Evolutionary conservation across 2,888 invertebrate species (phyloP), one percentile per base, ranked within the genome.

Genomic region (Mantis religiosa): DNA sequence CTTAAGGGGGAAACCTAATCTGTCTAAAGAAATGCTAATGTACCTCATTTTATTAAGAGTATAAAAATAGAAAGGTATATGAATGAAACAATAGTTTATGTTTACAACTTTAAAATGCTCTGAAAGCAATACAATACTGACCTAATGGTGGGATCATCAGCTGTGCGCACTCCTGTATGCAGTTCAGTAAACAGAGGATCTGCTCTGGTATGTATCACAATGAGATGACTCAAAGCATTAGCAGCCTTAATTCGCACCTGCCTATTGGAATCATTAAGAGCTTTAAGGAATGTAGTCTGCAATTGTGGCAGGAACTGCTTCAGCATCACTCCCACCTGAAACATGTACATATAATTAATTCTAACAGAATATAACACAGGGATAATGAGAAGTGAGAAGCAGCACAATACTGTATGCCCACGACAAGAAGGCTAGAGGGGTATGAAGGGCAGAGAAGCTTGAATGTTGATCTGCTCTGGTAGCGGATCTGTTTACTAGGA

Each of bases 271-370:
- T 99, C 99, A 92, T 97, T 97, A 89, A 99, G 94, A 6, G 99
- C 97, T 94, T 99, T 99, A 88, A 99, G 95, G 94, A 99, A 99
- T 28, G 99, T 99, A 2, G 99, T 99, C 94, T 99, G 99, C 82
- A 99, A 95, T 94, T 99, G 99, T 2, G 99, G 99, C 92, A 99
- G 95, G 94, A 99, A 99, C 93, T 99, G 99, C 93, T 99, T 99
- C 93, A 99, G 94, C 96, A 98, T 97, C 82, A 97, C 95, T 84
- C 98, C 98, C 90, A 99, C 98, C 97, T 97, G 92, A 28, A 92
- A 92, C 89, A 85, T 87, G 85, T 84, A 27, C 12, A 12, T 9
- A 2, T 41, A 9, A 41, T 34, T 8, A 34, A 30, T 30, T 30
- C 30, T 30, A 30, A 30, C 30, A 30, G 30, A 34, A 34, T 34